Base-by-base conservation (phyloP, 2,113 vertebrate genomes). In the Sylvicapra grimmia region DNA sequence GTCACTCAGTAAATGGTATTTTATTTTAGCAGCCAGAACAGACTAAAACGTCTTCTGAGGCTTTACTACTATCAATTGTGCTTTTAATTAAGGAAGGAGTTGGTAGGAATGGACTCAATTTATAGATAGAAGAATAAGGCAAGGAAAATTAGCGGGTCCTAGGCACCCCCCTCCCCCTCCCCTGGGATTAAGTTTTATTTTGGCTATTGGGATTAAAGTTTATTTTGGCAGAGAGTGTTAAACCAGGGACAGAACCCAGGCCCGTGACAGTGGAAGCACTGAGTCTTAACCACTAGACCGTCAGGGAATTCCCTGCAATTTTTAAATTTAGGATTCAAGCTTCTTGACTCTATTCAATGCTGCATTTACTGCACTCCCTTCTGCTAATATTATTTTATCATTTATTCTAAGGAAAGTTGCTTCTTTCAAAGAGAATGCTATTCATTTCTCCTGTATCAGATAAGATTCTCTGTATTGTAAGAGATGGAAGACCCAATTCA, bases 391-490 rank as follows among this genome's bases (percentile, higher is more conserved):
- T 68, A 87, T 36, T 87, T 53, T 80, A 82, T 89, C 31, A 94
- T 40, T 92, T 82, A 53, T 90, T 82, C 49, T 61, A 95, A 89
- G 88, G 40, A 54, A 94, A 96, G 15, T 8, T 47, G n/a, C 9
- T 93, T 82, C 31, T 91, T 93, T 65, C 63, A 54, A 92, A 82
- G 40, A 96, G 47, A 97, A 72, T 68, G 27, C 23, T 87, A 21
- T 82, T 90, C 80, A 58, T 90, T 87, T 91, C 49, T 86, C 51
- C 21, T 47, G 14, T 4, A 75, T 84, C 85, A 65, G 40, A 86
- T 93, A 94, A 89, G 1, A 18, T 47, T 68, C 53, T 86, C 56
- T 86, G 33, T 29, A 40, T 82, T 47, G 27, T 49, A 90, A 80
- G 36, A 63, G 59, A 18, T 54, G 85, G 84, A 90, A 96, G 89